Evolutionary conservation across 2,888 invertebrate genomes (phyloP), one percentile per base, ranked within the genome.

Genomic region (Peribatodes rhomboidaria): DNA sequence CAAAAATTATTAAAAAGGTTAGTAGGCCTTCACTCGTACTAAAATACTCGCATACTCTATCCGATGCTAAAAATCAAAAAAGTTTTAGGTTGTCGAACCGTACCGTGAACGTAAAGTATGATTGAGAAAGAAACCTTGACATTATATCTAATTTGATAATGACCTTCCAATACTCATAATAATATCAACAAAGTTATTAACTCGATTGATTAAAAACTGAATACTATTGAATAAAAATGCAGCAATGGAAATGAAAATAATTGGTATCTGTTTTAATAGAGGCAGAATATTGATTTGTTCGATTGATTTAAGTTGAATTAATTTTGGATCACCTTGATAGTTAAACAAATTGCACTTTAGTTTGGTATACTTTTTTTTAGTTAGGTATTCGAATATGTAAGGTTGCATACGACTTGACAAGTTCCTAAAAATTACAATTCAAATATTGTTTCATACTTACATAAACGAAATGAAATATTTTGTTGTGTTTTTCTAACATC

Each of bases 101-200:
- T 68, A 50, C 66, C 47, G 54, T 68, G 46, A 47, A 60, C 46
- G 49, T 65, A 31, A 61, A 31, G 31, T 58, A 9, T 50, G 55
- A 67, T 68, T 67, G 62, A 49, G 67, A 52, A 68, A 68, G 50
- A 16, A 27, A 14, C 68, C 68, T 68, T 44, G 62, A 56, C 65
- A 65, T 27, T 27, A 27, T 63, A 62, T 62, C 54, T 27, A 37
- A 14, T 31, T 47, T 68, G 70, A 61, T 64, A 59, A 63, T 68
- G 62, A 70, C 68, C 70, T 70, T 64, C 39, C 13, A 9, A n/a
- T 37, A 46, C 14, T 11, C 14, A 16, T 31, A 22, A 16, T 31
- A 22, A 31, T 55, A 33, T 49, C 47, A 52, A 47, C 14, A 57
- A 37, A 31, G 42, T 16, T 14, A 31, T 14, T 42, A 31, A 18